Base-by-base conservation (phyloP, 2,888 invertebrate species). In the Cosmia pyralina region DNA sequence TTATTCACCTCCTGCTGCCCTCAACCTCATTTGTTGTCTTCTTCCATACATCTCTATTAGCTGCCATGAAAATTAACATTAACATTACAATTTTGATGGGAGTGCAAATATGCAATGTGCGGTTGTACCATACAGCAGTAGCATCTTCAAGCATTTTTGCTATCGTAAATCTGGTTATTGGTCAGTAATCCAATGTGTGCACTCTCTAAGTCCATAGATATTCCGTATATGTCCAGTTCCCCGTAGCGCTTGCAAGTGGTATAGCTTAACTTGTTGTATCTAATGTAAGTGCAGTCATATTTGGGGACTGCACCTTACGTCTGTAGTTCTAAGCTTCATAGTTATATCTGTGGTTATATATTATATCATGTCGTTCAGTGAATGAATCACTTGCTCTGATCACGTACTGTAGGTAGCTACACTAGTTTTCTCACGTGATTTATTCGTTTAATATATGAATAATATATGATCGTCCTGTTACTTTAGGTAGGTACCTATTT, bases 261-360 rank as follows among this genome's bases (percentile, higher is more conserved):
- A n/a, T n/a, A 58, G 48, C 69, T 52, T 48, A 63, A 67, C 59
- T 60, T 69, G 50, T 70, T 11, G n/a, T 44, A 48, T 62, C 59
- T 58, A 65, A 67, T 72, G 57, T 38, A 22, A 11, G n/a, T 50
- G 74, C 64, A 77, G 63, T 70, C 19, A 64, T n/a, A 70, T 67
- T 48, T 19, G 22, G 60, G 58, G 19, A 63, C 44, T 55, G 68
- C 74, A 44, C 48, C 50, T 11, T 59, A 65, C 53, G 52, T 71
- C 66, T 66, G 62, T 52, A 48, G 58, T 72, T 48, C 41, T 28
- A 19, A 69, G 55, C 41, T 64, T 73, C 59, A 50, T 11, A 46
- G 50, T 52, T 13, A 5, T 46, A 55, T 66, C 6, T 68, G 58
- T 22, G 60, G 53, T 50, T 10, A 5, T 41, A 41, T 41, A n/a